Base-by-base conservation (phyloP, 2,888 invertebrate species). In the Acrobasis suavella region DNA sequence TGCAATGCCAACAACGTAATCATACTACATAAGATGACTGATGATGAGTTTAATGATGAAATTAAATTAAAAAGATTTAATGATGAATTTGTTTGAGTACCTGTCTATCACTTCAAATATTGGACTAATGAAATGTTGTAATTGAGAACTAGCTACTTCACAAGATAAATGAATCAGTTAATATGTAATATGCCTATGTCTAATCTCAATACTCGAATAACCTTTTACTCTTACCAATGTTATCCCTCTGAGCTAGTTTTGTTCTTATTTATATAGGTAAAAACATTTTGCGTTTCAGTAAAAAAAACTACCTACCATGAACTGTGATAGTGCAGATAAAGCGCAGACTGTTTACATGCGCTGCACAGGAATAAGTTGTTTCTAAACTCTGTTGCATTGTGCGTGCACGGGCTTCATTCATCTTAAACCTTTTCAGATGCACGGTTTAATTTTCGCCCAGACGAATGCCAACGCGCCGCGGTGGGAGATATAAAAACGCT, bases 371-470 rank as follows among this genome's bases (percentile, higher is more conserved):
- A 87, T 87, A 88, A 88, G 83, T 89, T 85, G 85, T 86, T 79
- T 85, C 83, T 86, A 86, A 86, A 83, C 84, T 79, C 86, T 83
- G 86, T 87, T 85, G 80, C 85, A 89, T 89, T 90, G 86, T 89
- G 75, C 81, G 81, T 75, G 80, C 76, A 76, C 74, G 74, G 80
- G 73, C 74, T 79, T 85, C 85, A 89, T 91, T 90, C 89, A 89
- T 86, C 86, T 86, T 86, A 85, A 88, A 87, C 81, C 91, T 88
- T 89, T 91, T 90, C 87, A 87, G 81, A 75, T 78, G 85, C 80
- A 77, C 75, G 80, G 80, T 85, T 89, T 86, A 88, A 89, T 88
- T 86, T 87, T 80, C 82, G 80, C 14, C 75, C 81, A 82, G 85
- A 82, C 84, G 81, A 84, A 81, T 83, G 84, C 84, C 49, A 72